Evolutionary conservation across 2,888 invertebrate genomes (phyloP), one percentile per base, ranked within the genome.

Genomic region (Coenonympha glycerion): DNA sequence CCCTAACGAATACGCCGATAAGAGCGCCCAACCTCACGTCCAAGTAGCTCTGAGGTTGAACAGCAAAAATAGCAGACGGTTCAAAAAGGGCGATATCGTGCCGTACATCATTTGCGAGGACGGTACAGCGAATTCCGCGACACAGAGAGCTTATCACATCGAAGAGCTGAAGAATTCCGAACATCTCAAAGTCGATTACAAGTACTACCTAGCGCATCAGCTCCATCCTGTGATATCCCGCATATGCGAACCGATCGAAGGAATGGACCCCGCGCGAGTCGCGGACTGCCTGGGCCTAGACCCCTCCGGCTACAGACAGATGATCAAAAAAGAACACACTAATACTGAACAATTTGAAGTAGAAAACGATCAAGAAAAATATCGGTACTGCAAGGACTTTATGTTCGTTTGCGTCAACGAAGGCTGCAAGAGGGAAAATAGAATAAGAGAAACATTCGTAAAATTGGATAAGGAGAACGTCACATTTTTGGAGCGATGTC

Each of bases 81-180:
- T 97, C 69, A 93, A 94, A 68, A 93, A 93, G 62, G 99, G 99
- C 0, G 99, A 99, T 71, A 96, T 97, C 30, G 95, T 99, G 2
- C 92, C 96, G 8, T 99, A 99, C 71, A 90, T 99, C 2, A 95
- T 99, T 66, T 99, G 99, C 77, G 90, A 94, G 81, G 97, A 98
- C 78, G 96, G 95, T 3, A 92, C 92, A 0, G 90, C 89, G 19
- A 90, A 92, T 59, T 87, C 94, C 0, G 92, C 97, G 0, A 94
- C 93, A 5, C 98, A 99, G 79, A 88, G 99, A 65, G 97, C 96
- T 0, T 99, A 99, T 75, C 97, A 98, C 73, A 89, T 95, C 40
- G 96, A 97, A 58, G 99, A 99, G 75, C 74, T 96, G 30, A 93
- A 94, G 71, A 91, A 89, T 59, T 88, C 79, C 3, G 91, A 92